Evolutionary conservation across 2,888 invertebrate species (phyloP).

Genomic region (Volucella zonaria): DNA sequence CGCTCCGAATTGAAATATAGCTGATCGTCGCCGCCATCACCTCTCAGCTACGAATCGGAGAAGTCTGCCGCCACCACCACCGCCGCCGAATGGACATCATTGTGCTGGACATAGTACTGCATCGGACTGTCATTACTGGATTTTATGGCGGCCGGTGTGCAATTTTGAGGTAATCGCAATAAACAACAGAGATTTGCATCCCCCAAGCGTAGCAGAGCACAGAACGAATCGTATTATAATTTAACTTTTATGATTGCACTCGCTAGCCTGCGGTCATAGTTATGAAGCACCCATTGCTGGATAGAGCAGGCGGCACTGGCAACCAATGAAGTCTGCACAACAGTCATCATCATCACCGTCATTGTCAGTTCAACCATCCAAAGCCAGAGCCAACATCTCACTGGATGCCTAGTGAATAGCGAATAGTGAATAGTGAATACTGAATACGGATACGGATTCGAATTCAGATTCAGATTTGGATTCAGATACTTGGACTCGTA

Average conservation of each 20-base stretch:
- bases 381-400: slow-evolving; percentile 28
- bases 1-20: slow-evolving; percentile 72
- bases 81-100: background rate
- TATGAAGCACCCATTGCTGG: slow-evolving; percentile 56
- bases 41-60: slow-evolving; percentile 39
- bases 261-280: slow-evolving; percentile 67
- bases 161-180: slow-evolving; percentile 73
- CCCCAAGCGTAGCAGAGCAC: slow-evolving; percentile 53
- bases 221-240: slow-evolving; percentile 73
- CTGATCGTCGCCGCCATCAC: slow-evolving; percentile 68
- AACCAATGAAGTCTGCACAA: slow-evolving; percentile 56
- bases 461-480: too few relatives aligned
- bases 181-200: slow-evolving; percentile 74
- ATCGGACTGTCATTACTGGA: slow-evolving; percentile 69
- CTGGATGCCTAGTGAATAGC: background rate
- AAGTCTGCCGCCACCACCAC: slow-evolving; percentile 9
- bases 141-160: slow-evolving; percentile 73
- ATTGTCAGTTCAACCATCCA: slow-evolving; percentile 9
- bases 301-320: background rate
- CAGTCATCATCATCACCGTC: slow-evolving; percentile 67
- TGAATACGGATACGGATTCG: too few relatives aligned
- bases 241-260: slow-evolving; percentile 74
- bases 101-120: background rate
- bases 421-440: background rate
- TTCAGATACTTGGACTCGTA: background rate